Evolutionary conservation across 2,113 vertebrate species (phyloP), one percentile per base, ranked within the genome.

Genomic region (Fulmarus glacialis): DNA sequence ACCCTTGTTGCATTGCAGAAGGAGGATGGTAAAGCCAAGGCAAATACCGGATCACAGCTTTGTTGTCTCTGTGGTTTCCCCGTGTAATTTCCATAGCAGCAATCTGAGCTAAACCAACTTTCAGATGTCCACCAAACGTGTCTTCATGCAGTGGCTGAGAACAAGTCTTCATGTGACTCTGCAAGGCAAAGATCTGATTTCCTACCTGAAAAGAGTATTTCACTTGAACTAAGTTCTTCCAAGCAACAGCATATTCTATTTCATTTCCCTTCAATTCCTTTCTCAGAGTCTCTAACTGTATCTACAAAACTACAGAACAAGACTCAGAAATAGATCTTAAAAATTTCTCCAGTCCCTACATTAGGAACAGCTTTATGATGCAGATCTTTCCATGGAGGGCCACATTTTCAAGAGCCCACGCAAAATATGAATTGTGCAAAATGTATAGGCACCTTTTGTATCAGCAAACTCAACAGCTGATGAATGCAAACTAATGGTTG

Each of bases 131-230:
- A 22, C 99, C 99, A 60, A 99, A 99, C 1, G 99, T 99, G 87
- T 99, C 99, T 97, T 99, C 99, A 27, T 99, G 99, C 89, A 99
- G 97, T 15, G 99, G 99, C 96, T 99, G 99, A 93, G 99, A 99
- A 93, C 99, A 99, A 15, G 99, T 99, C 98, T 99, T 99, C 99
- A 99, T 99, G 97, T 99, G 99, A 98, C 99, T 99, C 99, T 99
- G 94, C 48, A 97, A 93, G 87, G 42, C 75, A 97, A 98, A 96
- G 47, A 94, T 79, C 27, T 82, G 48, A 95, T 84, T 96, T 93
- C 17, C 56, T 64, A 93, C 30, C 72, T 8, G 2, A 47, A 84
- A 71, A 48, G 13, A 90, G 3, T 53, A 86, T 62, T 87, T 71
- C 13, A 55, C 18, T 90, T 67, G 50, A 81, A 67, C 8, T n/a